phyloP scores from a whole-genome alignment of 2,113 vertebrate species.

The Parotia lawesii region DNA sequence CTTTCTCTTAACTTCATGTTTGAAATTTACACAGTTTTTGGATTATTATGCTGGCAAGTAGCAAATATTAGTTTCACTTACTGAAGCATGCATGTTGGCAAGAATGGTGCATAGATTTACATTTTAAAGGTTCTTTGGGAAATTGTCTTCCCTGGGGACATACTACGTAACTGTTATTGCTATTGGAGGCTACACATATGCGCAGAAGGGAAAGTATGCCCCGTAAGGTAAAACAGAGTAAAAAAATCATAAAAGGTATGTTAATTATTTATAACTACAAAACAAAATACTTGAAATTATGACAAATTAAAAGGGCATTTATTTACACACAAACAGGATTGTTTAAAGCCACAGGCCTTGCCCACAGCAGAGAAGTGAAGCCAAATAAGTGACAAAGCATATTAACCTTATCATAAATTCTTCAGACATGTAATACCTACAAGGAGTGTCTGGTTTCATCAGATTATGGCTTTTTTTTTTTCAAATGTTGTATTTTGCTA shows the following conservation, averaged over 20 bases:
- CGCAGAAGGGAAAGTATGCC: conserved; percentile 41
- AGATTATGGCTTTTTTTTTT: not conserved
- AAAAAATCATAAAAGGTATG: conserved; percentile 62
- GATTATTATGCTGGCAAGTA: conserved; percentile 63
- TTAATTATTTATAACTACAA: conserved; percentile 63
- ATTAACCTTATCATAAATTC: conserved; percentile 23
- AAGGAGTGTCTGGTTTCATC: not conserved
- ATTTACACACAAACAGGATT: conserved; percentile 57
- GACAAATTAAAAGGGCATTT: conserved; percentile 63
- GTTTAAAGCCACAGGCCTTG: conserved; percentile 33
- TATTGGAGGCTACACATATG: conserved; percentile 54
- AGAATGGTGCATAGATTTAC: conserved; percentile 63
- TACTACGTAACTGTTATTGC: conserved; percentile 62
- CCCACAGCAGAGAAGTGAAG: not conserved
- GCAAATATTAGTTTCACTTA: conserved; percentile 70
- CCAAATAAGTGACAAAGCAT: conserved; percentile 8
- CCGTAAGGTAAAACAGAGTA: conserved; percentile 42
- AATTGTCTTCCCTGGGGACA: conserved; percentile 56
- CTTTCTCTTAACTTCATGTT: conserved; percentile 53
- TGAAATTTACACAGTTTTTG: conserved; percentile 58
- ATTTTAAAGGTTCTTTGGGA: conserved; percentile 66
- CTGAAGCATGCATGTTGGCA: conserved; percentile 66
- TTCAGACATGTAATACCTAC: conserved; percentile 18
- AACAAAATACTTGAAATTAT: conserved; percentile 63
- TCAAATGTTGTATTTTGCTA: not conserved